Base-by-base conservation (phyloP, 30 jellyfish, hydroid and myxozoan genomes). In the Catostylus mosaicus region DNA sequence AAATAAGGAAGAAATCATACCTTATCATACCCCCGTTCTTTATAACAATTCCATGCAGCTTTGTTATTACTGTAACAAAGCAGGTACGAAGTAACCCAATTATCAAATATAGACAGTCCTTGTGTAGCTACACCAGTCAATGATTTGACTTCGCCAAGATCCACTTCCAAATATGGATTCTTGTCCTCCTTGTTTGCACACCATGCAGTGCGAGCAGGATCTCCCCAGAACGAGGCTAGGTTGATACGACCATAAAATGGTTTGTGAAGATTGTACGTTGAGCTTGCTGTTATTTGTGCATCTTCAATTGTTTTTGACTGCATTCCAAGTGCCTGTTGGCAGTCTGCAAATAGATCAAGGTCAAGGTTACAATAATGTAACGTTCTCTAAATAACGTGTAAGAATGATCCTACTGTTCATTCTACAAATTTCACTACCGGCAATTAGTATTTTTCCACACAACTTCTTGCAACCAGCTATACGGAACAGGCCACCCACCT, bases 151-250 rank as follows among this genome's bases (percentile, higher is more conserved):
- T 85, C 96, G 23, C 90, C 90, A 40, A 94, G 87, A 47, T 94
- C 96, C 30, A 94, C 77, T 84, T 94, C 97, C 59, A 94, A 77
- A 79, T 83, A 89, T 52, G 99, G 99, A 61, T 66, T 94, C 61
- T 84, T 84, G 83, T 94, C 99, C 27, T 87, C 96, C 73, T 89
- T 89, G 29, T 51, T 82, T 19, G 97, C 99, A 83, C 99, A 94
- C 99, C 99, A 94, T 63, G 97, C 96, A 26, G 99, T 94, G 0
- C 99, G 90, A 11, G 99, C 99, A 34, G 99, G 99, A 76, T 94
- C 99, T 37, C 97, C 97, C 90, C 94, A 78, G 74, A 87, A 89
- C 12, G 97, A 89, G 71, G 97, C 97, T 11, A 94, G 92, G 56
- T 94, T 94, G 63, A 94, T 81, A 60, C 99, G 60, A 10, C 96